A percentile compares a stretch with the other conserved stretches of the same genome.
Conservation (phyloP, 2,888 invertebrate genomes). For the Hymenopus coronatus region DNA sequence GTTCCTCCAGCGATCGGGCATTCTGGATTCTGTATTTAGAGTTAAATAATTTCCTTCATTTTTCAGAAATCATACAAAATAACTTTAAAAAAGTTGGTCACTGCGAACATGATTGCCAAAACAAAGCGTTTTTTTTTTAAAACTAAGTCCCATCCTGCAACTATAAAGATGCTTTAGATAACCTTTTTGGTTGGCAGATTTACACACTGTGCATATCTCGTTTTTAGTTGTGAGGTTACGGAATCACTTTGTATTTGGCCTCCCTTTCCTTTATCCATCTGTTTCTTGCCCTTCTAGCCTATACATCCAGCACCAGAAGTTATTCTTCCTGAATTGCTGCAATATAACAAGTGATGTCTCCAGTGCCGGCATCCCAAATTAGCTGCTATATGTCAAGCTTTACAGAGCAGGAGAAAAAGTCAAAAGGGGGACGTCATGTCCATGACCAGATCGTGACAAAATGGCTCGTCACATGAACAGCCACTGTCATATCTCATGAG, state of each 20-base stretch:
- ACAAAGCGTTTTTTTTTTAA: no score
- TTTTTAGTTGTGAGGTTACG: no score
- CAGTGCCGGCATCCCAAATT: not conserved
- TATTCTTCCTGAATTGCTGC: not conserved
- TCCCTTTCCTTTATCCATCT: not conserved
- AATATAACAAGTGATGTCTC: not conserved
- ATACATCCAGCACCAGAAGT: not conserved
- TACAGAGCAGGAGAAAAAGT: not conserved
- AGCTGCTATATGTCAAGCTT: not conserved
- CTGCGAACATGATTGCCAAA: no score
- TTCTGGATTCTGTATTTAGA: no score
- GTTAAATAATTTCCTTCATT: no score
- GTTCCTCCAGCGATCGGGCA: no score
- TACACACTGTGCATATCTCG: no score
- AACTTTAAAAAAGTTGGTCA: no score
- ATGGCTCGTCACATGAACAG: not conserved
- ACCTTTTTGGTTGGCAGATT: no score
- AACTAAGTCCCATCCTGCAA: no score
- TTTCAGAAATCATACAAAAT: no score
- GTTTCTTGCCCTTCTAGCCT: not conserved
- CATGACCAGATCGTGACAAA: not conserved
- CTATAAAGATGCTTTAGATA: no score
- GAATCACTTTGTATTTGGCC: not conserved
- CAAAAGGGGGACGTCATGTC: not conserved
- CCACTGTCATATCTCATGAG: not conserved